Percentiles rank a stretch among this genome's conserved stretches.
phyloP scores from a whole-genome alignment of 2,797 vertebrate species.

The Simalia tracyae region DNA sequence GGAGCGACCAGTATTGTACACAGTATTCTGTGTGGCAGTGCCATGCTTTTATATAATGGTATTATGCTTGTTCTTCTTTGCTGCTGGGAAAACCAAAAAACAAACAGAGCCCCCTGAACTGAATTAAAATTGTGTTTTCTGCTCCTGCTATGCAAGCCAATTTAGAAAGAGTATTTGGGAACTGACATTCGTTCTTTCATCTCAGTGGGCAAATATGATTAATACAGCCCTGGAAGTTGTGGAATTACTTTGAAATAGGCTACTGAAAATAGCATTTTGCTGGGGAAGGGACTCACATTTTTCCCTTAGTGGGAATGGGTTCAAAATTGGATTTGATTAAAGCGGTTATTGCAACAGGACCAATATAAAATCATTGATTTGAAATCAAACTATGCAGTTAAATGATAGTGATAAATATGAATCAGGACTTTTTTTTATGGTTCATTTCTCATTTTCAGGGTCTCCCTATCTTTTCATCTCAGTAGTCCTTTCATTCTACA shows the following conservation, averaged over 20 bases:
- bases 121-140: constrained; percentile 4
- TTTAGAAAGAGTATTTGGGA: background rate
- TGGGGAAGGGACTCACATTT: too few species aligned
- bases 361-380: background rate
- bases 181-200: background rate
- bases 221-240: background rate
- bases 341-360: background rate
- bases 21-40: background rate
- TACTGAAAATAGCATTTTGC: background rate
- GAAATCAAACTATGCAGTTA: background rate
- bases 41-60: background rate
- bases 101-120: background rate
- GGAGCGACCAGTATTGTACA: background rate
- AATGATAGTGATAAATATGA: background rate
- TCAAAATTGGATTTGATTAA: background rate
- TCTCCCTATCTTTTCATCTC: background rate
- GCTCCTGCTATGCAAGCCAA: background rate
- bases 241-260: background rate
- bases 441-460: background rate
- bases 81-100: background rate
- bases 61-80: background rate
- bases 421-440: background rate
- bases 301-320: background rate
- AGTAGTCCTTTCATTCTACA: background rate
- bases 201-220: constrained; percentile 9